Base-by-base conservation (phyloP, 2,888 invertebrate genomes). In the Nemotelus pantherinus region DNA sequence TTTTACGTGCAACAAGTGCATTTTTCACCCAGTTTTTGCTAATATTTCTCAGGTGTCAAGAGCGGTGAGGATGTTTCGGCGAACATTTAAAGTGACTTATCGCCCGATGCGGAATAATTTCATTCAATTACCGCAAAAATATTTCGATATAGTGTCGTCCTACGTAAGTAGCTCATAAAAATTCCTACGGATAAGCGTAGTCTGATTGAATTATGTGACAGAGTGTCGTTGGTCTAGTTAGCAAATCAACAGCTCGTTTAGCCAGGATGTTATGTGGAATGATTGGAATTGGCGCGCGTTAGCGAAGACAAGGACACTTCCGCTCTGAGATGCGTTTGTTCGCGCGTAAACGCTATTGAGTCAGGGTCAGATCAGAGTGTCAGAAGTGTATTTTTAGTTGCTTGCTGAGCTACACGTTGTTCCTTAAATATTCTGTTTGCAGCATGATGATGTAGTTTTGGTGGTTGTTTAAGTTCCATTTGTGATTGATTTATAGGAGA, bases 21-120 rank as follows among this genome's bases (percentile, higher is more conserved):
- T 25, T 25, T 25, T 25, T 25, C 25, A 25, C 25, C 25, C 25
- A 25, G 1, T 25, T 25, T 25, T 2, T 53, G 7, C 53, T 53
- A n/a, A 2, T 7, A 53, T 53, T 53, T 7, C 7, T 53, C 53
- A 53, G 53, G 53, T 53, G 2, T 7, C 9, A 25, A 25, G 25
- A 5, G 39, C 7, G 6, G 44, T 2, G 47, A 68, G 39, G 39
- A 77, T 87, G 87, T 87, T 87, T 80, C 86, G 86, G 79, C 85
- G 87, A 53, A 87, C 87, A 58, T 87, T 87, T 77, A 87, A 85
- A 82, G 84, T 87, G 58, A 85, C 85, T 64, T 87, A 83, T 81
- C 85, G 86, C 77, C 87, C 87, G 39, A 83, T 84, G 50, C 83
- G 84, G 78, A 87, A 82, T 80, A 87, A 86, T 81, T 87, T 86